Evolutionary conservation across 2,113 vertebrate genomes (phyloP).

Genomic region (Strigops habroptila): DNA sequence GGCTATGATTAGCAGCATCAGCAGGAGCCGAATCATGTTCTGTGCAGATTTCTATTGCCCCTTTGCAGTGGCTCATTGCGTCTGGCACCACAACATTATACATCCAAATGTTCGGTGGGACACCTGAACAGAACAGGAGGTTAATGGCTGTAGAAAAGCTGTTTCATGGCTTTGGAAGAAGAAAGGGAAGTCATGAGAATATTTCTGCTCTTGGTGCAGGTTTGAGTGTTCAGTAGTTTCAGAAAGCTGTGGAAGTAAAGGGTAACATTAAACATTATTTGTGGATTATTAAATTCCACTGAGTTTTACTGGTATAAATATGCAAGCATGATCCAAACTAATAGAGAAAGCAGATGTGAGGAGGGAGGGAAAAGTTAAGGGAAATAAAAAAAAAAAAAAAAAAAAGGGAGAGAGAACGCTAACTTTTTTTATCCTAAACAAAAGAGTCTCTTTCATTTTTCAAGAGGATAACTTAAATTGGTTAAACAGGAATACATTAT

Average conservation of each 20-base stretch:
- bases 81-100: neutral
- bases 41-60: neutral
- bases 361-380: neutral
- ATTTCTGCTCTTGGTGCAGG: neutral
- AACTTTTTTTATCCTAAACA: neutral
- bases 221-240: neutral
- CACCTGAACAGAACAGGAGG: neutral
- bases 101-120: neutral
- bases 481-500: neutral
- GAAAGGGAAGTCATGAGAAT: neutral
- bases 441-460: neutral
- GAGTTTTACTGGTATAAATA: neutral
- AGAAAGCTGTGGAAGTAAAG: neutral
- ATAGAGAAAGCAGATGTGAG: constrained; percentile 45
- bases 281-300: constrained; percentile 3
- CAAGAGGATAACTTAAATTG: neutral
- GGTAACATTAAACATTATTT: constrained; percentile 21
- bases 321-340: neutral
- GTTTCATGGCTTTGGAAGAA: neutral
- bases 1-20: neutral
- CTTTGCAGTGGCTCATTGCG: neutral
- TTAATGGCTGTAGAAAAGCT: neutral
- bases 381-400: neutral
- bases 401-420: neutral
- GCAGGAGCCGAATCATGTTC: neutral